phyloP scores from a whole-genome alignment of 2,797 vertebrate species.

The Oreonectes daqikongensis region DNA sequence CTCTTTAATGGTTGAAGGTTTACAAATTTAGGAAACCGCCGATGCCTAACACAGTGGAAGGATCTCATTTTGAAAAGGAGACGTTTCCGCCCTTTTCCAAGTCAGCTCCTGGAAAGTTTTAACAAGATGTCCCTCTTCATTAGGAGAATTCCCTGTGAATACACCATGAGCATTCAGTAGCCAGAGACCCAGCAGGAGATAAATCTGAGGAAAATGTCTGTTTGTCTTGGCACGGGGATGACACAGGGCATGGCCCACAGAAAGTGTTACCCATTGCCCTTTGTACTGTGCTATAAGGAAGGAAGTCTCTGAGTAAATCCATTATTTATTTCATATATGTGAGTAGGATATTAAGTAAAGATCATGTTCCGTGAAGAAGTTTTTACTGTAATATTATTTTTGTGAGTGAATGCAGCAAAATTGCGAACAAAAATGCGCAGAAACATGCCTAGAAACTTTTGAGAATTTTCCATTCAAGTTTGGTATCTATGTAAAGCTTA shows the following conservation, averaged over 20 bases:
- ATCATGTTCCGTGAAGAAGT: no score
- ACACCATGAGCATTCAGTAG: slow-evolving; percentile 44
- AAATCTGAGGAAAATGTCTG: slow-evolving; percentile 69
- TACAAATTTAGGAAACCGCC: slow-evolving; percentile 69
- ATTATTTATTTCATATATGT: no score
- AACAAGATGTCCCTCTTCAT: slow-evolving; percentile 64
- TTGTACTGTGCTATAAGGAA: slow-evolving; percentile 19
- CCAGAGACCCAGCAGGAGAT: slow-evolving; percentile 55
- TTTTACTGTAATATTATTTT: no score
- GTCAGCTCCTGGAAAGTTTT: slow-evolving; percentile 68
- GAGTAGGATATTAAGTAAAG: no score
- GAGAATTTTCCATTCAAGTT: no score
- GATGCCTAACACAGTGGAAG: slow-evolving; percentile 61
- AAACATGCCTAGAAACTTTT: no score
- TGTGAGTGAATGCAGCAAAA: no score
- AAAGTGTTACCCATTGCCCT: slow-evolving; percentile 27
- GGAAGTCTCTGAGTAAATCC: slow-evolving; percentile 12
- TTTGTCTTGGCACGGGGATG: slow-evolving; percentile 61
- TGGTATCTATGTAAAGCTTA: no score
- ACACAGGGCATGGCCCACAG: slow-evolving; percentile 40
- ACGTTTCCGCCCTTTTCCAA: slow-evolving; percentile 63
- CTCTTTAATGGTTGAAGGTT: slow-evolving; percentile 63
- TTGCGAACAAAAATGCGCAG: no score
- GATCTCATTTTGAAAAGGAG: slow-evolving; percentile 55
- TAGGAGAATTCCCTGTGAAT: slow-evolving; percentile 55